Evolutionary conservation across 2,888 invertebrate genomes (phyloP).

Genomic region (Elegia similella): DNA sequence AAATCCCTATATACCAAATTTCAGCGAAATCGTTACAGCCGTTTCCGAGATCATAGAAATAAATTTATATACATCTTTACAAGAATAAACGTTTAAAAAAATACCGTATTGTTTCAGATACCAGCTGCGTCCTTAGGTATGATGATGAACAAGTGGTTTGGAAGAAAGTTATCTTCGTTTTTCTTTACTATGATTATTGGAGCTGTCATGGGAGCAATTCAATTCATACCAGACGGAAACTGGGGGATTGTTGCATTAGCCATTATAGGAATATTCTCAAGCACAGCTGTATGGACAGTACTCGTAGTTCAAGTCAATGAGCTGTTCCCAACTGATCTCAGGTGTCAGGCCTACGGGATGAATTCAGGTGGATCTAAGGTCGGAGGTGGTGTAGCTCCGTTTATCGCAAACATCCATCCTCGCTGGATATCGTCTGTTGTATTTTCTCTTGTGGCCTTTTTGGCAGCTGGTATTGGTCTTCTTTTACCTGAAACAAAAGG

Average conservation of each 20-base stretch:
- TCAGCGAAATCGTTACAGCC: no score
- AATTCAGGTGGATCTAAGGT: conserved; percentile 45
- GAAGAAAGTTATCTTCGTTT: conserved; percentile 40
- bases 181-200: conserved; percentile 31
- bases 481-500: conserved; percentile 58
- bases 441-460: conserved; percentile 45
- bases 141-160: conserved; percentile 39
- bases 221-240: conserved; percentile 38
- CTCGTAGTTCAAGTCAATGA: conserved; percentile 45
- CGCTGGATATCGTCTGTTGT: conserved; percentile 49
- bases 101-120: conserved; percentile 36
- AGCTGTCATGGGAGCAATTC: conserved; percentile 37
- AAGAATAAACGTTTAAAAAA: no score
- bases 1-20: no score
- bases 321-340: no score
- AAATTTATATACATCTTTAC: no score
- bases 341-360: conserved; percentile 22
- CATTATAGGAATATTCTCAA: conserved; percentile 35
- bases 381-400: conserved; percentile 54
- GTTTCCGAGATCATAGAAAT: no score
- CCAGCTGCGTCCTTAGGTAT: conserved; percentile 36
- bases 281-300: conserved; percentile 34
- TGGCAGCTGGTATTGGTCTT: conserved; percentile 43
- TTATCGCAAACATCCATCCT: conserved; percentile 45
- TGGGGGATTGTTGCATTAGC: conserved; percentile 39